Conservation (phyloP, 2,113 vertebrate species). For the Macroglossus sobrinus region DNA sequence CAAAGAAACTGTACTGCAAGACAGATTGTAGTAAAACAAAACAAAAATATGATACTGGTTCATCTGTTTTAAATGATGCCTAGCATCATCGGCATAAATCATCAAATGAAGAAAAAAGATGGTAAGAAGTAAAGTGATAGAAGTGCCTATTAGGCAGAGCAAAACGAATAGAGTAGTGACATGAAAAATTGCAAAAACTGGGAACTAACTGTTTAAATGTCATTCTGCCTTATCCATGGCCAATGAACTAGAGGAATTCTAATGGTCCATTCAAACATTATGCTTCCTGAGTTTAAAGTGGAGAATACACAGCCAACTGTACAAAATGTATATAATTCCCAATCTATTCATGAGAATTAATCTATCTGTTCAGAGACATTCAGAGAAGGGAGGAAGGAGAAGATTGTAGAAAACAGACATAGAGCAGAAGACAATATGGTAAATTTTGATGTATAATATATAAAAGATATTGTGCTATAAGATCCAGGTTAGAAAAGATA, state of each 20-base stretch:
- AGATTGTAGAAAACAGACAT: neutral
- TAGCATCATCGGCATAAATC: neutral
- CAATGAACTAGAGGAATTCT: neutral
- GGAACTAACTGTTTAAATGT: neutral
- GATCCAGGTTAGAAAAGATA: neutral
- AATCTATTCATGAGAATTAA: neutral
- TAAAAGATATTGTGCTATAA: neutral
- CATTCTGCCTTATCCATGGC: neutral
- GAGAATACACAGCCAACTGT: neutral
- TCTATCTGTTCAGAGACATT: neutral
- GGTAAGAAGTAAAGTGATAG: neutral
- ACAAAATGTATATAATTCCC: neutral
- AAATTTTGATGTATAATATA: neutral
- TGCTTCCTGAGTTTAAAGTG: neutral
- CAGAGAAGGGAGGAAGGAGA: neutral
- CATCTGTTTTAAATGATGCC: neutral
- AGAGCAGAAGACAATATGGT: neutral
- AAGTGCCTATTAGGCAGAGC: neutral
- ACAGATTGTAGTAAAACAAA: neutral
- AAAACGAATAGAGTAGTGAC: neutral
- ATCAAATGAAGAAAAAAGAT: neutral
- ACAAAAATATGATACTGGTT: neutral
- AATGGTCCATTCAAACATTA: neutral
- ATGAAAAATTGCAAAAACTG: neutral
- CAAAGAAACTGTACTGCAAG: neutral